Base-by-base conservation (phyloP, 2,797 vertebrate genomes). In the Phoxinus dragarum region DNA sequence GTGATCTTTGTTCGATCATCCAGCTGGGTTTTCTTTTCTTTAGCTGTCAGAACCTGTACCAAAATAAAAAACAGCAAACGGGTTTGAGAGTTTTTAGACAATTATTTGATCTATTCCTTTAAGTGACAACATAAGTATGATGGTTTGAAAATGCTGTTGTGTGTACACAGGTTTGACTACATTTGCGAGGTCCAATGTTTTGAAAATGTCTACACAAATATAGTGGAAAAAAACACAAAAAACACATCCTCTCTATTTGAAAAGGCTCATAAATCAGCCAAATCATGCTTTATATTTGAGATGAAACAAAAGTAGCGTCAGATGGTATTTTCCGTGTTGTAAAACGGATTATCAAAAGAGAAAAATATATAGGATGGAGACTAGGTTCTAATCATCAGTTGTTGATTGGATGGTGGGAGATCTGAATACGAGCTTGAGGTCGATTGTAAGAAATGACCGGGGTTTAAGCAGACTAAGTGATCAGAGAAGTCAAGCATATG, bases 1-100 rank as follows among this genome's bases (percentile, higher is more conserved):
- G 96, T 97, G 87, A 97, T 95, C 91, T 95, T 96, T 85, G 96
- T 97, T 88, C 96, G 95, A 90, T 97, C 96, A 92, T 97, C 96
- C 88, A 97, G 80, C 74, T 97, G 96, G 0, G 95, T 92, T 94
- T 97, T 97, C 92, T 97, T 97, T 87, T 97, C 96, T 88, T 97
- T 97, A 5, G 96, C 96, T 61, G 96, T 97, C 80, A 97, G 92
- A 68, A 97, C 96, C 96, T 97, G 76, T 12, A 38, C 4, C 34
- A 78, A 40, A 44, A 71, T 27, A 79, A 16, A 78, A 56, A n/a
- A 67, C 4, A 52, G 6, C 27, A 31, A 36, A 11, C 7, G 21
- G 3, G 16, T 34, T 34, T 74, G 7, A 75, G 31, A 21, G 11
- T 34, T 38, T 76, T 59, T 36, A 54, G 74, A 76, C 23, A 38